phyloP scores from a whole-genome alignment of 2,888 invertebrate genomes.

The Cephus nigrinus region DNA sequence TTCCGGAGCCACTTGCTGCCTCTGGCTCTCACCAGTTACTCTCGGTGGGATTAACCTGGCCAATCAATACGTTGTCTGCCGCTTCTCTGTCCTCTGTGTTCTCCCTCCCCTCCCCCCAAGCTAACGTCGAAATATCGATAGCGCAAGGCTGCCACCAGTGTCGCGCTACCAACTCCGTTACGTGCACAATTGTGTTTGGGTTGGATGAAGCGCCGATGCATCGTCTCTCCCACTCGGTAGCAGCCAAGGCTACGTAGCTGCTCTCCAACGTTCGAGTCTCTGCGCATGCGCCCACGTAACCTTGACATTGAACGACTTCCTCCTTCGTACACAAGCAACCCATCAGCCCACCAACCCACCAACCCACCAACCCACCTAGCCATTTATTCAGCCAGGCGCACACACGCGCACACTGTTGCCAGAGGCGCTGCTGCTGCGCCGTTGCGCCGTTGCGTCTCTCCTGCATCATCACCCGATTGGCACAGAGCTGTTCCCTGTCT shows the following conservation, averaged over 20 bases:
- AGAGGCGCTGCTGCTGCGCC: background rate
- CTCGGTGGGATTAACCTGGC: background rate
- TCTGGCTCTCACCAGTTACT: background rate
- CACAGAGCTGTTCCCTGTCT: no score
- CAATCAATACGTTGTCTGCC: background rate
- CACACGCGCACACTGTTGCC: constrained; percentile 3
- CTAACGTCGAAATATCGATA: background rate
- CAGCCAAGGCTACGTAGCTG: background rate
- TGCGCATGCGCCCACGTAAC: constrained; percentile 53
- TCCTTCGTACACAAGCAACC: constrained; percentile 19
- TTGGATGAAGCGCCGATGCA: background rate
- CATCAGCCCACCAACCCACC: constrained; percentile 11
- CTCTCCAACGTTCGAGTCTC: constrained; percentile 19
- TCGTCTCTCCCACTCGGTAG: background rate
- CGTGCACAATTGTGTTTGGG: no score
- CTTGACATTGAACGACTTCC: constrained; percentile 56
- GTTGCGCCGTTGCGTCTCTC: background rate
- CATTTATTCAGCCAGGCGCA: constrained; percentile 8
- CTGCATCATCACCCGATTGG: no score
- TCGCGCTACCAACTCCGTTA: no score
- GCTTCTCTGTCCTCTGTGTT: no score
- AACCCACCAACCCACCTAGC: constrained; percentile 14
- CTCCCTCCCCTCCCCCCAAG: background rate
- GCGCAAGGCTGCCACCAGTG: no score
- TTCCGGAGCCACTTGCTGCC: no score